phyloP scores from a whole-genome alignment of 2,888 invertebrate species.

The Entomobrya multifasciata region DNA sequence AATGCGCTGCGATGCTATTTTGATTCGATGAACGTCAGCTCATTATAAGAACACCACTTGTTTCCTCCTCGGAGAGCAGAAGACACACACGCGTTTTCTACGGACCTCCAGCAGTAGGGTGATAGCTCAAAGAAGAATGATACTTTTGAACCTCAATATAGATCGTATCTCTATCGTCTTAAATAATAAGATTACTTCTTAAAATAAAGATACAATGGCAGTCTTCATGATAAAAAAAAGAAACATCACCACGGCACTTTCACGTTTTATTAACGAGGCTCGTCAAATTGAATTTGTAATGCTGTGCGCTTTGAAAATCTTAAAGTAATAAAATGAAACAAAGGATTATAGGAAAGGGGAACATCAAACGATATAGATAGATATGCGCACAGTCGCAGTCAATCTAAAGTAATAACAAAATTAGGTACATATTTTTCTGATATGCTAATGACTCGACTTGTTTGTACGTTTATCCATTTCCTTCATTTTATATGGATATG shows the following conservation, averaged over 20 bases:
- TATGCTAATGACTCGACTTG: too few relatives aligned
- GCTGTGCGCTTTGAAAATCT: conserved; percentile 12
- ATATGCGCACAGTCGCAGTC: too few relatives aligned
- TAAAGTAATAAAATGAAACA: conserved; percentile 7
- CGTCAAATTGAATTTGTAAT: conserved; percentile 27
- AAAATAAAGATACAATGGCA: conserved; percentile 46
- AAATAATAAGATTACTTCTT: conserved; percentile 18
- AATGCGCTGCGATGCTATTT: conserved; percentile 62
- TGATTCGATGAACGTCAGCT: conserved; percentile 53
- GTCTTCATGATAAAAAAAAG: conserved; percentile 25
- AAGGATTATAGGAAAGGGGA: conserved; percentile 10
- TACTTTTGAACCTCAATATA: conserved; percentile 20
- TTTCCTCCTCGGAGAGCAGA: background rate
- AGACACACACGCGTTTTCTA: conserved; percentile 32
- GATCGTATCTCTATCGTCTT: conserved; percentile 41
- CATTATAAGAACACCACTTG: conserved; percentile 53
- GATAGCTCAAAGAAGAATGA: conserved; percentile 16
- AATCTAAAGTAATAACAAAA: too few relatives aligned
- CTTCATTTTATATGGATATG: too few relatives aligned
- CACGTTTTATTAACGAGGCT: conserved; percentile 37
- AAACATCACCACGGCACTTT: background rate
- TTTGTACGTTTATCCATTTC: conserved; percentile 21
- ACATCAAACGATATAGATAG: too few relatives aligned
- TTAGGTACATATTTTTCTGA: too few relatives aligned
- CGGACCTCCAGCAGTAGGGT: conserved; percentile 56